phyloP scores from a whole-genome alignment of 2,888 invertebrate species.

The Clepsis dumicolana region DNA sequence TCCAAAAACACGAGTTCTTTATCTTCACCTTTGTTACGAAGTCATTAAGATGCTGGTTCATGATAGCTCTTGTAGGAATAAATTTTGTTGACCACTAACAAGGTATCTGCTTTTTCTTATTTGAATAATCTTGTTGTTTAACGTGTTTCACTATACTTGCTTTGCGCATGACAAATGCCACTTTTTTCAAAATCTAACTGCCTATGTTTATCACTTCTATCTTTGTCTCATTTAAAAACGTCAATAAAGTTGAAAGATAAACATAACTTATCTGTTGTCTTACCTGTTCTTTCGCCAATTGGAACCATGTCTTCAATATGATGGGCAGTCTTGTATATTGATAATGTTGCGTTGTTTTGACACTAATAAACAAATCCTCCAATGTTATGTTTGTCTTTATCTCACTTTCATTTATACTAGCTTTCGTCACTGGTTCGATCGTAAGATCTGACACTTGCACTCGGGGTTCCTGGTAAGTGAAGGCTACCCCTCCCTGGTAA shows the following conservation, averaged over 20 bases:
- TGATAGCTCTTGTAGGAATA: slow-evolving; percentile 43
- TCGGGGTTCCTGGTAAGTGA: slow-evolving; percentile 82
- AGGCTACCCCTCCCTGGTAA: slow-evolving; percentile 85
- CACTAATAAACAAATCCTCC: slow-evolving; percentile 97
- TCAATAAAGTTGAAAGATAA: not conserved
- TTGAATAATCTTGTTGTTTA: slow-evolving; percentile 39
- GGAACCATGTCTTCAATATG: slow-evolving; percentile 98
- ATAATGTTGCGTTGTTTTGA: slow-evolving; percentile 96
- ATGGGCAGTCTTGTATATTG: slow-evolving; percentile 94
- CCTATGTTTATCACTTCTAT: not conserved
- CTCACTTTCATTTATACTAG: slow-evolving; percentile 69
- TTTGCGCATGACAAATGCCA: slow-evolving; percentile 13
- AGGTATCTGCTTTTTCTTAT: slow-evolving; percentile 39
- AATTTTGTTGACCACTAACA: slow-evolving; percentile 43
- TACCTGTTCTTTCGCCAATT: slow-evolving; percentile 96
- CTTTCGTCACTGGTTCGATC: slow-evolving; percentile 84
- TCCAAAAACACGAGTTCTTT: slow-evolving; percentile 19
- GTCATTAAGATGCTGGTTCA: slow-evolving; percentile 40
- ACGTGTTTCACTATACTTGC: slow-evolving; percentile 16
- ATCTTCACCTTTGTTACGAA: slow-evolving; percentile 23
- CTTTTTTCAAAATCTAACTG: slow-evolving; percentile 16
- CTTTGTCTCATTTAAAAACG: not conserved
- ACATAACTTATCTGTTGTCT: slow-evolving; percentile 45
- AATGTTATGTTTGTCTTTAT: slow-evolving; percentile 88
- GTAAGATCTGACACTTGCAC: slow-evolving; percentile 78